A percentile compares a stretch with the other conserved stretches of the same genome.
Conservation (phyloP, 2,888 invertebrate genomes). For the Standfussiana lucernea region DNA sequence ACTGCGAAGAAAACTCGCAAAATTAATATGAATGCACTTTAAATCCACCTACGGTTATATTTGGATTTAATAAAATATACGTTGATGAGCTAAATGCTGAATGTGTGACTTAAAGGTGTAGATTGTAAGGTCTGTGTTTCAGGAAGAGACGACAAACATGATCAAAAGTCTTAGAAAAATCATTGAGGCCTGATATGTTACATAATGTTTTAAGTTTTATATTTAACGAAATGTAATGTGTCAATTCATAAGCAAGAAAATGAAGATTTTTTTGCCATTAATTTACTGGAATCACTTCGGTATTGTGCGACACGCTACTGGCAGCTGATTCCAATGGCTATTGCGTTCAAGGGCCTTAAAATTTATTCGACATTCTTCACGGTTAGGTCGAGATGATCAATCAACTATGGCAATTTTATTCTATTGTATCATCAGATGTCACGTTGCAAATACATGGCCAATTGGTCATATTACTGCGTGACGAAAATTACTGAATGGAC, state of each 20-base stretch:
- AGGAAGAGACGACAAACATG: background rate
- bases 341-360: constrained; percentile 49
- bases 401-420: constrained; percentile 38
- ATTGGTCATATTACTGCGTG: constrained; percentile 33
- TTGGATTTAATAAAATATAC: background rate
- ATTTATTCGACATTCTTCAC: constrained; percentile 41
- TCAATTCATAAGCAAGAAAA: background rate
- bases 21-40: background rate
- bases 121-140: background rate
- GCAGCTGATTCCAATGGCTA: background rate
- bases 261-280: background rate
- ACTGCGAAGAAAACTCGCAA: background rate
- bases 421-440: constrained; percentile 26
- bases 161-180: background rate
- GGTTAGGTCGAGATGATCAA: constrained; percentile 52
- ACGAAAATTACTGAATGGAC: constrained; percentile 21
- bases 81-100: background rate
- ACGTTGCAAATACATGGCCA: constrained; percentile 19
- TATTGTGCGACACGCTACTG: constrained; percentile 2
- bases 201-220: background rate
- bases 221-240: background rate
- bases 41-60: background rate
- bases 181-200: background rate
- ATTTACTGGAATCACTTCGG: background rate
- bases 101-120: background rate